Evolutionary conservation across 2,113 vertebrate species (phyloP).

Genomic region (Periophthalmus modestus): DNA sequence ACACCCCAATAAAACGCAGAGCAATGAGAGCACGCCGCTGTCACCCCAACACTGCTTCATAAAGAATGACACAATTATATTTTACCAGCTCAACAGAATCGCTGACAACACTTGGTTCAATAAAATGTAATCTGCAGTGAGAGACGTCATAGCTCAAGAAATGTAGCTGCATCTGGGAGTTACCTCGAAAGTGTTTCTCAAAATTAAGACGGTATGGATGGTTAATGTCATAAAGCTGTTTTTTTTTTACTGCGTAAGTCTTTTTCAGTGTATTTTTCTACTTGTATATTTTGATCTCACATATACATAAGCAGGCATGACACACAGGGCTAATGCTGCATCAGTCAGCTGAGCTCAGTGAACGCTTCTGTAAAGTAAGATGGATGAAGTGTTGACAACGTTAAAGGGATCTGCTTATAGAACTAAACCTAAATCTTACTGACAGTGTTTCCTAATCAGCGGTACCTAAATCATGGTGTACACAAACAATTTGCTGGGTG

Average conservation of each 20-base stretch:
- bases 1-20: slow-evolving; percentile 79
- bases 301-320: slow-evolving; percentile 51
- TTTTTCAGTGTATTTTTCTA: slow-evolving; percentile 25
- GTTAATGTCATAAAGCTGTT: neutral
- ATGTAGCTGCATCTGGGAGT: slow-evolving; percentile 40
- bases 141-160: slow-evolving; percentile 66
- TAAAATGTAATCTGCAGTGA: slow-evolving; percentile 73
- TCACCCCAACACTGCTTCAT: slow-evolving; percentile 79
- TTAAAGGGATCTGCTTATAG: slow-evolving; percentile 44
- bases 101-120: slow-evolving; percentile 78
- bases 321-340: slow-evolving; percentile 63
- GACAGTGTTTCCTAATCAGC: slow-evolving; percentile 25
- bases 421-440: slow-evolving; percentile 65
- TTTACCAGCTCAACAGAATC: slow-evolving; percentile 80
- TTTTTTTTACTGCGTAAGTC: neutral
- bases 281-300: slow-evolving; percentile 9
- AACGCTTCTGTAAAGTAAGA: slow-evolving; percentile 68
- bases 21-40: slow-evolving; percentile 79
- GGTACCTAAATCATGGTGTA: neutral
- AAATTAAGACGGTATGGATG: neutral
- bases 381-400: slow-evolving; percentile 54
- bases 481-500: neutral
- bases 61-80: slow-evolving; percentile 85
- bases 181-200: slow-evolving; percentile 32
- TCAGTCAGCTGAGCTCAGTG: slow-evolving; percentile 60